Conservation (phyloP, 2,113 vertebrate species). For the Hylia prasina region DNA sequence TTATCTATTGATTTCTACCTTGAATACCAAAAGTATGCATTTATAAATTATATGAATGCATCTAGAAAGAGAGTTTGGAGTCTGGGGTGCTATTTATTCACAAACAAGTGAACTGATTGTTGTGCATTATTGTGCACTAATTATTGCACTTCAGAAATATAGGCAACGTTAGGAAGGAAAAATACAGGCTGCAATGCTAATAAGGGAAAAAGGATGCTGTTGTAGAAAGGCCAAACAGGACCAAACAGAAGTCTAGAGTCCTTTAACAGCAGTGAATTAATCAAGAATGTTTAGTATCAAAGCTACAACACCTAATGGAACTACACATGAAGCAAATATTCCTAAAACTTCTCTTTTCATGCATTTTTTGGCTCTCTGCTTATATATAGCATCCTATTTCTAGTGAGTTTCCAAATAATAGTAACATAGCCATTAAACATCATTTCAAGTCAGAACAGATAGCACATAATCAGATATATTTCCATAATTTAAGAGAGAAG, state of each 20-base stretch:
- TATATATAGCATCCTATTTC: neutral
- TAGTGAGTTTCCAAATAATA: neutral
- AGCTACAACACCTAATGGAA: neutral
- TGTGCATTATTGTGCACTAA: neutral
- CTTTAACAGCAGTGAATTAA: neutral
- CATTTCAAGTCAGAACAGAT: neutral
- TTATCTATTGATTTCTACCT: neutral
- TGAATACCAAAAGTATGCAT: neutral
- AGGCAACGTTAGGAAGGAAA: neutral
- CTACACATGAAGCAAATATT: neutral
- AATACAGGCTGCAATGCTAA: neutral
- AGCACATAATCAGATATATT: neutral
- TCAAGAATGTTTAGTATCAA: neutral
- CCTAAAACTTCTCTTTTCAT: neutral
- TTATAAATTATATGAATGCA: neutral
- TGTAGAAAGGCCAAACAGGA: neutral
- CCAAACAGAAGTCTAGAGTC: neutral
- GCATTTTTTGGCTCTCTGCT: neutral
- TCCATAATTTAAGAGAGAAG: neutral
- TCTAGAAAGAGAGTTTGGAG: neutral
- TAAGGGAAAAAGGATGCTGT: neutral
- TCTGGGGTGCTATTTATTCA: neutral
- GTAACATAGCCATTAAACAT: neutral
- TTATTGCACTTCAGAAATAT: neutral
- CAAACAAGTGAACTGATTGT: neutral